phyloP scores from a whole-genome alignment of 2,797 vertebrate genomes.

The Fratercula arctica region DNA sequence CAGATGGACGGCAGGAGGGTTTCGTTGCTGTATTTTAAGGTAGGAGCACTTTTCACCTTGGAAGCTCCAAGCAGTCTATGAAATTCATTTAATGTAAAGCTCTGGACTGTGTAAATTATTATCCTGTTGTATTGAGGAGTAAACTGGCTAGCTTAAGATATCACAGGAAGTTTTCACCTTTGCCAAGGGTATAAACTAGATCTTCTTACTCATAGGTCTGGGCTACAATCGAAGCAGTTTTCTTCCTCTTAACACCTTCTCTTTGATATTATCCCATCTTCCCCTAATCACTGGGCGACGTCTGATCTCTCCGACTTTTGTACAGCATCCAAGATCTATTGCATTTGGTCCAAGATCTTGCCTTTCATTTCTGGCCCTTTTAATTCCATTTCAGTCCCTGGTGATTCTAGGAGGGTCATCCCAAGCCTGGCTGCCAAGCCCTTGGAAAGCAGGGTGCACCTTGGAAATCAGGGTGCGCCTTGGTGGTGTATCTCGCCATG shows the following conservation, averaged over 20 bases:
- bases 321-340: conserved; percentile 1
- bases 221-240: background rate
- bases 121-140: background rate
- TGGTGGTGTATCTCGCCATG: rapidly evolving
- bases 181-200: background rate
- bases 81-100: background rate
- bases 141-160: background rate
- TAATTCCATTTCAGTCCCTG: background rate
- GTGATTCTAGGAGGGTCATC: background rate
- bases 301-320: conserved; percentile 27
- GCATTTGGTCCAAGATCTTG: background rate
- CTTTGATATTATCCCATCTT: conserved; percentile 8
- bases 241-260: background rate
- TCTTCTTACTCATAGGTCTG: background rate
- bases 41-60: background rate
- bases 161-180: background rate
- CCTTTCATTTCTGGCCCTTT: conserved; percentile 3
- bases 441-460: background rate
- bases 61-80: background rate
- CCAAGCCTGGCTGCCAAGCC: background rate
- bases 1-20: background rate
- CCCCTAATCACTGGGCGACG: background rate
- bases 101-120: background rate
- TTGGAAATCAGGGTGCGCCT: background rate
- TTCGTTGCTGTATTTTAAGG: background rate